These are phyloP conservation scores for Hoplostethus mediterraneus DNA, from an alignment of 2,797 vertebrate genomes.

Conservation along the genomic window DNA sequence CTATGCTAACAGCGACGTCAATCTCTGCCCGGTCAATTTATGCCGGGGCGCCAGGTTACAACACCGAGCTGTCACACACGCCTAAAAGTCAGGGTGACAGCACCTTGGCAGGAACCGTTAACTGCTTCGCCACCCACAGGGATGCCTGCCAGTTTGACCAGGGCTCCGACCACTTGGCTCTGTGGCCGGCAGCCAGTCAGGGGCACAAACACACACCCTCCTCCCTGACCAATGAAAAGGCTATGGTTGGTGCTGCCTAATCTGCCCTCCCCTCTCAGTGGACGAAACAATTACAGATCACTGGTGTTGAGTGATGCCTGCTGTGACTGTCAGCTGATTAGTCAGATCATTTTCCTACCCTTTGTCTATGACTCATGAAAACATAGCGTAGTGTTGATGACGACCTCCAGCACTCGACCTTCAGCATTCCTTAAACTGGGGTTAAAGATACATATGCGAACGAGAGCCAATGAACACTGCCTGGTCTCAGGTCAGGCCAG, in stretches of 20 bases:
- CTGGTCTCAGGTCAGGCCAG: background rate
- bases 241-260: background rate
- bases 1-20: slow-evolving; percentile 25
- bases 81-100: slow-evolving; percentile 14
- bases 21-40: slow-evolving; percentile 7
- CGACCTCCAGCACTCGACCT: background rate
- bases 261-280: background rate
- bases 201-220: slow-evolving; percentile 46
- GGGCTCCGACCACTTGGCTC: slow-evolving; percentile 11
- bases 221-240: slow-evolving; percentile 49
- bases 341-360: no score
- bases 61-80: slow-evolving; percentile 36
- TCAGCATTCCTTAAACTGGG: background rate
- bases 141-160: slow-evolving; percentile 44
- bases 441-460: background rate
- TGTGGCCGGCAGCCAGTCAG: slow-evolving; percentile 3
- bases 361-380: background rate
- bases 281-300: background rate
- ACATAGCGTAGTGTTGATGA: background rate
- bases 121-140: slow-evolving; percentile 3
- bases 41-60: slow-evolving; percentile 41
- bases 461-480: background rate
- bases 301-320: background rate
- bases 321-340: background rate
- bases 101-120: slow-evolving; percentile 43